These are phyloP conservation scores for Chromis chromis DNA, from an alignment of 2,797 vertebrate genomes.

Conservation along the genomic window DNA sequence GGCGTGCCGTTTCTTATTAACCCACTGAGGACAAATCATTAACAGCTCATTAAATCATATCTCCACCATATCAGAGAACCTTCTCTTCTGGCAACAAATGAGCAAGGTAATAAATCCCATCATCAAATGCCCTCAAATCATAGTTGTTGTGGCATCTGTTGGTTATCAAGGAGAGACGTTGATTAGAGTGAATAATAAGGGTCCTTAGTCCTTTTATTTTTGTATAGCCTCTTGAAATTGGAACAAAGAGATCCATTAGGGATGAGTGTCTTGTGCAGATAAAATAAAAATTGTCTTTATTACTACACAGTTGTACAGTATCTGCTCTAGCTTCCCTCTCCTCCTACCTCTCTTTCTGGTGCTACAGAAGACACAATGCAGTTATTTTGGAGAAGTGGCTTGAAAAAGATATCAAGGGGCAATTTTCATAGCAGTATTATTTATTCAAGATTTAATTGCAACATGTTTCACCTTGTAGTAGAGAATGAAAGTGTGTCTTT, in stretches of 20 bases:
- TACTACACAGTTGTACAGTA: neutral
- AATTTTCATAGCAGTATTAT: constrained; percentile 50
- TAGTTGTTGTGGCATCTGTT: constrained; percentile 48
- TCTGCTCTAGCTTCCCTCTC: constrained; percentile 10
- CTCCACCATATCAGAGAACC: constrained; percentile 69
- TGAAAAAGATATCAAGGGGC: constrained; percentile 47
- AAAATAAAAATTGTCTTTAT: constrained; percentile 38
- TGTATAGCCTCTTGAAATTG: constrained; percentile 42
- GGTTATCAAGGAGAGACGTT: constrained; percentile 60
- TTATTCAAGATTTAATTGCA: constrained; percentile 70
- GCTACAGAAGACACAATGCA: neutral
- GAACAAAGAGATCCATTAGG: constrained; percentile 37
- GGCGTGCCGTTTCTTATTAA: constrained; percentile 75
- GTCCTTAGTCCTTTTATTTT: constrained; percentile 37
- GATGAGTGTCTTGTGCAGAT: constrained; percentile 35
- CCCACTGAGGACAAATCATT: constrained; percentile 80
- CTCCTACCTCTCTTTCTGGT: neutral
- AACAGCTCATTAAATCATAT: constrained; percentile 83
- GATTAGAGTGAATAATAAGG: constrained; percentile 56
- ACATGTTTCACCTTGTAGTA: constrained; percentile 51
- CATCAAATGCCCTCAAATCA: constrained; percentile 66
- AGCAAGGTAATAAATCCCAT: constrained; percentile 74
- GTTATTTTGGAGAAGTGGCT: constrained; percentile 42
- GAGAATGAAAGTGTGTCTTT: constrained; percentile 38
- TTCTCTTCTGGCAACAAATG: constrained; percentile 64